Percentiles rank a stretch among this genome's conserved stretches.
Conservation (phyloP, 2,888 invertebrate genomes). For the Volucella zonaria region DNA sequence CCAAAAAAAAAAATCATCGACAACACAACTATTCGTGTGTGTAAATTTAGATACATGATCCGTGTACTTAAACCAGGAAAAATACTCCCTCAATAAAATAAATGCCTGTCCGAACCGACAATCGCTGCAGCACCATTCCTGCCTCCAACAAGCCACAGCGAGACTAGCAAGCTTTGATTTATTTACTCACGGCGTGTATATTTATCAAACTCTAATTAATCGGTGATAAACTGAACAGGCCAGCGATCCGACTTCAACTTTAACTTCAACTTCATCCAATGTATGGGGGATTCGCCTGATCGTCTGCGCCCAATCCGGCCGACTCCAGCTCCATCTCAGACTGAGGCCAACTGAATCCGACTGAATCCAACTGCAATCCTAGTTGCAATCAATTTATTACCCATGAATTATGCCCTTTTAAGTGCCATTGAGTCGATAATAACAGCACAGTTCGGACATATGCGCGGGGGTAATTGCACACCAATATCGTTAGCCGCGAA, state of each 20-base stretch:
- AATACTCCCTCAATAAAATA: slow-evolving; percentile 82
- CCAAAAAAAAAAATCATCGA: not conserved
- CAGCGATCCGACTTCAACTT: slow-evolving; percentile 29
- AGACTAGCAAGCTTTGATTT: slow-evolving; percentile 78
- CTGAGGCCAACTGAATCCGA: too few species aligned
- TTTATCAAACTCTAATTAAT: slow-evolving; percentile 83
- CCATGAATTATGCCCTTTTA: slow-evolving; percentile 81
- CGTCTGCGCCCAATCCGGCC: slow-evolving; percentile 30
- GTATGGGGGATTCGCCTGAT: not conserved
- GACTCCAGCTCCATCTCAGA: too few species aligned
- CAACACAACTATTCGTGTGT: slow-evolving; percentile 57
- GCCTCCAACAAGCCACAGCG: not conserved
- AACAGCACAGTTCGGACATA: slow-evolving; percentile 44
- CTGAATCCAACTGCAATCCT: slow-evolving; percentile 53
- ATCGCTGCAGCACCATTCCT: not conserved
- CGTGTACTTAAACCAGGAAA: slow-evolving; percentile 75
- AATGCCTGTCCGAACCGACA: slow-evolving; percentile 74
- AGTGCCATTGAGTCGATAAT: slow-evolving; percentile 76
- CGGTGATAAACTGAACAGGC: slow-evolving; percentile 82
- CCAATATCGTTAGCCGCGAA: slow-evolving; percentile 25
- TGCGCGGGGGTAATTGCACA: slow-evolving; percentile 58
- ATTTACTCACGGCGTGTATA: slow-evolving; percentile 83
- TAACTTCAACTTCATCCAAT: slow-evolving; percentile 9
- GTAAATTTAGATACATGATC: slow-evolving; percentile 71
- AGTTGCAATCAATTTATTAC: slow-evolving; percentile 80